Percentiles rank a stretch among this genome's conserved stretches.
These are phyloP conservation scores for Numida meleagris DNA, from an alignment of 2,113 vertebrate genomes.

Conservation along the genomic window DNA sequence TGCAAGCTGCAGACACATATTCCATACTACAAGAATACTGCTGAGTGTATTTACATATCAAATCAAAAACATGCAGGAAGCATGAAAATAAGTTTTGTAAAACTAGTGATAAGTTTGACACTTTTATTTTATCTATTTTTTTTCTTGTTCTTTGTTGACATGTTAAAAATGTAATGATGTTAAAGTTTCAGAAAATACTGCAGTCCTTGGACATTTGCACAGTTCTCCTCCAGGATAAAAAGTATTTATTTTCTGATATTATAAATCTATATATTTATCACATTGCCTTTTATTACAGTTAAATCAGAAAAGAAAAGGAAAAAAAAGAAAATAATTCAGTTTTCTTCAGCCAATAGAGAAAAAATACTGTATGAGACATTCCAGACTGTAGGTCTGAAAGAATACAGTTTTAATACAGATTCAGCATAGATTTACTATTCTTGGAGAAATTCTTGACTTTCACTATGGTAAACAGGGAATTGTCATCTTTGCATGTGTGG, in stretches of 20 bases:
- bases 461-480: not conserved
- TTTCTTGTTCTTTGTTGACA: not conserved
- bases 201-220: not conserved
- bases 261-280: not conserved
- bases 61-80: fast-evolving
- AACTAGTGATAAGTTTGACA: not conserved
- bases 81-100: not conserved
- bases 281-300: not conserved
- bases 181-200: not conserved
- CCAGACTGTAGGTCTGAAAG: not conserved
- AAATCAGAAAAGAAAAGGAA: not conserved
- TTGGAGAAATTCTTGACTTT: not conserved
- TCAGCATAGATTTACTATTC: not conserved
- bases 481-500: not conserved
- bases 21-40: not conserved
- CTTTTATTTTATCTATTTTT: not conserved
- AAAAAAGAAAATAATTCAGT: not conserved
- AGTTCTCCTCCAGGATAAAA: not conserved
- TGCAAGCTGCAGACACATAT: not conserved
- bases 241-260: not conserved
- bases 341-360: not conserved
- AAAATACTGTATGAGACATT: not conserved
- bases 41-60: not conserved
- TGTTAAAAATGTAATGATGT: not conserved
- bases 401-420: not conserved